These are phyloP conservation scores for Calliopsis andreniformis DNA, from an alignment of 1,140 invertebrate species.

Conservation along the genomic window DNA sequence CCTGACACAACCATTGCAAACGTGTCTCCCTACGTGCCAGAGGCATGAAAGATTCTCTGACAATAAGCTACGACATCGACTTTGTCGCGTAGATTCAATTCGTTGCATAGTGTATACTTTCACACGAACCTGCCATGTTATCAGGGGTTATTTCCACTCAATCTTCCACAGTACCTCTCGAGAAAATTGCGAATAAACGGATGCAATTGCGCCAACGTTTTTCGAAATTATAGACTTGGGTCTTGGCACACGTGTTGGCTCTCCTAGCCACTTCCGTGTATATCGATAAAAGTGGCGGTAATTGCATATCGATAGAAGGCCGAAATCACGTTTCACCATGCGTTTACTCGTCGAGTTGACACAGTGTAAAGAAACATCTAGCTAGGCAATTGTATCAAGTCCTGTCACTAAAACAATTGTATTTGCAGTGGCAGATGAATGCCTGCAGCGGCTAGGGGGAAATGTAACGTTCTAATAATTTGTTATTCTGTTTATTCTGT, in stretches of 20 bases:
- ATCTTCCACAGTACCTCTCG: slow-evolving; percentile 8
- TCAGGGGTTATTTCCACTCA: slow-evolving; percentile 39
- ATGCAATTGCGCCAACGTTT: slow-evolving; percentile 40
- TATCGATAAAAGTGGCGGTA: slow-evolving; percentile 50
- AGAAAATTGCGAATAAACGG: slow-evolving; percentile 53
- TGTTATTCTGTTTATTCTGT: no score
- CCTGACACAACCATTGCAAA: slow-evolving; percentile 13
- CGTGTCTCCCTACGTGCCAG: not conserved
- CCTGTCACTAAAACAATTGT: not conserved
- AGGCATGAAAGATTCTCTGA: not conserved
- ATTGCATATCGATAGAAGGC: slow-evolving; percentile 37
- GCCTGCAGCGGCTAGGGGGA: not conserved
- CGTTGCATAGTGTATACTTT: slow-evolving; percentile 10
- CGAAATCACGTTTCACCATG: not conserved
- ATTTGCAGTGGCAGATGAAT: not conserved
- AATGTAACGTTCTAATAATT: not conserved
- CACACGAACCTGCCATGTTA: slow-evolving; percentile 30
- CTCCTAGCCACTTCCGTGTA: slow-evolving; percentile 19
- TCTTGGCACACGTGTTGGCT: slow-evolving; percentile 13
- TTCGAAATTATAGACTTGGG: slow-evolving; percentile 54
- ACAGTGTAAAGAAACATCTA: not conserved
- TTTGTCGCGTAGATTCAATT: slow-evolving; percentile 13
- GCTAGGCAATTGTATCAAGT: not conserved
- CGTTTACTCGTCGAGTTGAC: not conserved
- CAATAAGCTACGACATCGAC: not conserved